Evolutionary conservation across 1,140 invertebrate genomes (phyloP).

Genomic region (Colletes gigas): DNA sequence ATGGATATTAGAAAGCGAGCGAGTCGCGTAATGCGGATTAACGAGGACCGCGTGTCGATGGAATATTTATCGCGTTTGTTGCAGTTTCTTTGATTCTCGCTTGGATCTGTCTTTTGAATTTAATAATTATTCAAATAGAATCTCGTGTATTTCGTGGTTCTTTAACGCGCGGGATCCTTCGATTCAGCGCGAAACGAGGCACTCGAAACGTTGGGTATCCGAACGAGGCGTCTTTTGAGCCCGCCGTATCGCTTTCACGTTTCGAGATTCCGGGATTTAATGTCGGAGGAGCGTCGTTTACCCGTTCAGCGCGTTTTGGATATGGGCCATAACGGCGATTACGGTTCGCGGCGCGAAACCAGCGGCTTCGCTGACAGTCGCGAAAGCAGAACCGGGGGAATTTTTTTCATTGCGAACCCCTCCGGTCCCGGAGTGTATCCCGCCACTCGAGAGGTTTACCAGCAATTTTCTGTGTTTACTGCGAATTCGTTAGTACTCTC

Average conservation of each 20-base stretch:
- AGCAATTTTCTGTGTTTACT: conserved; percentile 62
- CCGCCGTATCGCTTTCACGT: background rate
- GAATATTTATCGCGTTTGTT: background rate
- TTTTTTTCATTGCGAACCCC: conserved; percentile 26
- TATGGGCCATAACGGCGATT: conserved; percentile 29
- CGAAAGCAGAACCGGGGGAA: background rate
- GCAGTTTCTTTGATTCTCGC: background rate
- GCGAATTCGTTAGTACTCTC: conserved; percentile 60
- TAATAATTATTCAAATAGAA: no score
- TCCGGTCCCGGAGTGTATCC: conserved; percentile 5
- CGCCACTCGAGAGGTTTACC: conserved; percentile 45
- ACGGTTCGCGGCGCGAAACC: background rate
- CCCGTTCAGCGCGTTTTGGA: conserved; percentile 26
- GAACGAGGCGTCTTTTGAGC: no score
- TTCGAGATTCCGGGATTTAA: conserved; percentile 14
- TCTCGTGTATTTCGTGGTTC: no score
- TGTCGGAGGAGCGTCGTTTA: conserved; percentile 19
- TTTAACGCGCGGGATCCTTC: no score
- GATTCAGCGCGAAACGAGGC: no score
- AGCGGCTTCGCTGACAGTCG: background rate
- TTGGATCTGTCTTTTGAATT: no score
- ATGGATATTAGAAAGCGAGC: conserved; percentile 58
- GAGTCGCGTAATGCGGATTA: conserved; percentile 36
- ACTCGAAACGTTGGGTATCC: no score
- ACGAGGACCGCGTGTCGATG: background rate